These are phyloP conservation scores for Bursaphelenchus okinawaensis DNA, from an alignment of 2,888 invertebrate genomes.

Conservation along the genomic window DNA sequence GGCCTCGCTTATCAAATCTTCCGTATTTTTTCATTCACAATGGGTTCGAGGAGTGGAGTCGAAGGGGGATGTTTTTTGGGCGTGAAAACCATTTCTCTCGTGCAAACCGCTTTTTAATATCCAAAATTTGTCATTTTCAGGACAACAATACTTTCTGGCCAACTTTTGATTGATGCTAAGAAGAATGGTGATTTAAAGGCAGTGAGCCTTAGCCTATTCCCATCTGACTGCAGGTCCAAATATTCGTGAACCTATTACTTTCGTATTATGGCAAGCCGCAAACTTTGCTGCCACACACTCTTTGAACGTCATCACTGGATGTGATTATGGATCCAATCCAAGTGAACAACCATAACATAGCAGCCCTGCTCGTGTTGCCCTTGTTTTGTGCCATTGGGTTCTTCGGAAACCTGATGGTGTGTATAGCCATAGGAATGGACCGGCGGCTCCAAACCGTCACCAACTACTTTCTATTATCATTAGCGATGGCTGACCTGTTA, in stretches of 20 bases:
- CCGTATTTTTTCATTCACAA: neutral
- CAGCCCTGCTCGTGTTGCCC: conserved; percentile 44
- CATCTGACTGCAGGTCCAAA: neutral
- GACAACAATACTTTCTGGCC: neutral
- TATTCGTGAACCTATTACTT: neutral
- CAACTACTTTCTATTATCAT: conserved; percentile 85
- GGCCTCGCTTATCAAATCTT: neutral
- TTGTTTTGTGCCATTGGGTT: conserved; percentile 45
- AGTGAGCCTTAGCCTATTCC: neutral
- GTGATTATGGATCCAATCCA: neutral
- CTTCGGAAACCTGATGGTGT: conserved; percentile 77
- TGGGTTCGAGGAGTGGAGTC: neutral
- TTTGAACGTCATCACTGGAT: neutral
- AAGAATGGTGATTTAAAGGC: neutral
- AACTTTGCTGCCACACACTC: neutral
- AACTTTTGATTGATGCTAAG: neutral
- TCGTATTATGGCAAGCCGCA: neutral
- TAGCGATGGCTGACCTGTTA: conserved; percentile 85
- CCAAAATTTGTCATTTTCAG: neutral
- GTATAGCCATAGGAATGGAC: conserved; percentile 83
- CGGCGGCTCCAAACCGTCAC: conserved; percentile 85
- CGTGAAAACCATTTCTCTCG: neutral
- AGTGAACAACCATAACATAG: conserved; percentile 26
- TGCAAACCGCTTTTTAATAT: neutral
- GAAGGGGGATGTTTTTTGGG: neutral